A percentile compares a stretch with the other conserved stretches of the same genome.
Evolutionary conservation across 2,113 vertebrate species (phyloP).

Genomic region (Mobula birostris): DNA sequence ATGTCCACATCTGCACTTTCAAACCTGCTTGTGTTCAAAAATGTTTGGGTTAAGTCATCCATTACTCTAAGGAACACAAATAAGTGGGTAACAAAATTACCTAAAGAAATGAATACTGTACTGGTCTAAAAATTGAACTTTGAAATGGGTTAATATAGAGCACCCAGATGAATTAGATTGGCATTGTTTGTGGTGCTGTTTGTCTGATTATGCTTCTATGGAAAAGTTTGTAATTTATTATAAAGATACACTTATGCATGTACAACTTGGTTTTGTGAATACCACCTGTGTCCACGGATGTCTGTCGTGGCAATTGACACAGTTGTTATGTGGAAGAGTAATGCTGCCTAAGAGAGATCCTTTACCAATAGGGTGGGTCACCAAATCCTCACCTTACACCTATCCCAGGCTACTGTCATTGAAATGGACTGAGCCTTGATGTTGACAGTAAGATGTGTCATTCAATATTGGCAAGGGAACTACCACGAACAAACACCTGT

Average conservation of each 20-base stretch:
- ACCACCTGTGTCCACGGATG: neutral
- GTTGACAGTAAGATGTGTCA: neutral
- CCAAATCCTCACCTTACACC: neutral
- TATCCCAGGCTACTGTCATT: neutral
- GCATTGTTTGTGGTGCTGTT: no score
- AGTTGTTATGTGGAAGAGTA: neutral
- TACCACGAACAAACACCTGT: neutral
- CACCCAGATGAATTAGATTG: neutral
- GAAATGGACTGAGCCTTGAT: neutral
- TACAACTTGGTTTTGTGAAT: neutral
- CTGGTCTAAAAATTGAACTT: neutral
- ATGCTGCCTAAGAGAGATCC: neutral
- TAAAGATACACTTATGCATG: neutral
- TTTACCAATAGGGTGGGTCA: neutral
- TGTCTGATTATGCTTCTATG: neutral
- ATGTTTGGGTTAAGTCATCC: no score
- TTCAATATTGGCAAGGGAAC: neutral
- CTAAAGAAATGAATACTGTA: neutral
- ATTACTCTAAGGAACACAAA: neutral
- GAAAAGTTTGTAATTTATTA: neutral
- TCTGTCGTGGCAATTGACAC: neutral
- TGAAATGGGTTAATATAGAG: neutral
- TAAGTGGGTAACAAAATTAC: neutral
- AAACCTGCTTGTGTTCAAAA: no score
- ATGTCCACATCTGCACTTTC: no score